These are phyloP conservation scores for Lynx canadensis DNA, from an alignment of 2,113 vertebrate species.

Conservation along the genomic window DNA sequence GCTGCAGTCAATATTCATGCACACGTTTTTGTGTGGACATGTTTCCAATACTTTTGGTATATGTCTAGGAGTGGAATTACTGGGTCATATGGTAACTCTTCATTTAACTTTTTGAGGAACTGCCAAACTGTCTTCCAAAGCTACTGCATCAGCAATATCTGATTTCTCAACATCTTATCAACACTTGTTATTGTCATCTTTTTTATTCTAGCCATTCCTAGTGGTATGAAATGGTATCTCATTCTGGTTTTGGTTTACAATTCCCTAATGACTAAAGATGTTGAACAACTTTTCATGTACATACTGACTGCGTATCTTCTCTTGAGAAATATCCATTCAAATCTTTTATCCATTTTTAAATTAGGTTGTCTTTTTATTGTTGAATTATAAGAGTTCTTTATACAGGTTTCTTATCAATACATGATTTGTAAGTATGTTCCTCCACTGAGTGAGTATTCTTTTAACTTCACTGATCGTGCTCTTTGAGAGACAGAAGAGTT, in stretches of 20 bases:
- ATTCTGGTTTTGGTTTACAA: not conserved
- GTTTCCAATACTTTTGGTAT: not conserved
- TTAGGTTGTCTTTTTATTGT: slow-evolving; percentile 2
- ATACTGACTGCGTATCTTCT: not conserved
- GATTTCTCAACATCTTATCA: slow-evolving; percentile 18
- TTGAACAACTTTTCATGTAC: not conserved
- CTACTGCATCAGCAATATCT: not conserved
- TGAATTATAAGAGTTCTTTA: not conserved
- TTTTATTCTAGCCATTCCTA: slow-evolving; percentile 8
- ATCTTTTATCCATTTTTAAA: not conserved
- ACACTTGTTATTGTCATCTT: not conserved
- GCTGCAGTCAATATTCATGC: not conserved
- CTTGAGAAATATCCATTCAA: not conserved
- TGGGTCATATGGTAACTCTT: not conserved
- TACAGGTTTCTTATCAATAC: not conserved
- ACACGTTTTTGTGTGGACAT: not conserved
- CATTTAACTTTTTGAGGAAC: not conserved
- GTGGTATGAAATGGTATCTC: not conserved
- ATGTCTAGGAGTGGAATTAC: not conserved
- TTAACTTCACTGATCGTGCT: not conserved
- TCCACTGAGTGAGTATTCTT: not conserved
- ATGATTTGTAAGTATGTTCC: slow-evolving; percentile 1
- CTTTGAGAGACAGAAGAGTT: not conserved
- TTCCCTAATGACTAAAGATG: slow-evolving; percentile 38
- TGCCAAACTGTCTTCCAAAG: not conserved